Evolutionary conservation across 2,888 invertebrate genomes (phyloP).

Genomic region (Agelastica alni): DNA sequence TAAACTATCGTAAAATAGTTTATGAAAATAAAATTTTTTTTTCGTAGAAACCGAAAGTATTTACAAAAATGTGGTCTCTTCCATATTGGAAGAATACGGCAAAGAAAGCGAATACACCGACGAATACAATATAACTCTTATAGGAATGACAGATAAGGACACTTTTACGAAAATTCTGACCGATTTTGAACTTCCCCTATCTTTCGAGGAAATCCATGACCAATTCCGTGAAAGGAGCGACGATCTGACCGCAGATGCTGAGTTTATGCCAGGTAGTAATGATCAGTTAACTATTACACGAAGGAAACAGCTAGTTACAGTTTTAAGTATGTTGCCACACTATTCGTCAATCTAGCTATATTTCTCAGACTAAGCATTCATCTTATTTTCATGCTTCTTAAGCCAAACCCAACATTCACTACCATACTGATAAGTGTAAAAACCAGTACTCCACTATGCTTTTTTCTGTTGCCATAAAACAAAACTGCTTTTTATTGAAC

Average conservation of each 20-base stretch:
- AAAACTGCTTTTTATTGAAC: no score
- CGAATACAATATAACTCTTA: conserved; percentile 72
- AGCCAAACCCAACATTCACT: no score
- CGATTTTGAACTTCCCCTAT: conserved; percentile 65
- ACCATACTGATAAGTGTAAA: no score
- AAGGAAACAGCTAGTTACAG: no score
- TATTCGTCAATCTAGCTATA: no score
- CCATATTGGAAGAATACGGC: conserved; percentile 67
- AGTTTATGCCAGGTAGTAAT: conserved; percentile 72
- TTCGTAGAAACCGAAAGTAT: conserved; percentile 73
- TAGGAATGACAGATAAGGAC: conserved; percentile 70
- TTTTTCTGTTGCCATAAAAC: no score
- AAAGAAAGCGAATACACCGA: conserved; percentile 76
- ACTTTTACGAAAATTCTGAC: conserved; percentile 63
- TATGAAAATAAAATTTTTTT: background rate
- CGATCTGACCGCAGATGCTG: conserved; percentile 63
- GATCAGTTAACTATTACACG: conserved; percentile 67
- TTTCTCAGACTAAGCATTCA: no score
- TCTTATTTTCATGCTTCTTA: no score
- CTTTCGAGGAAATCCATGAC: conserved; percentile 66
- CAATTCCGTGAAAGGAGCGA: conserved; percentile 60
- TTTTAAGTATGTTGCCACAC: no score
- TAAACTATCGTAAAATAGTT: no score
- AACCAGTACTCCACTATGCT: no score
- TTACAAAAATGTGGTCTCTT: conserved; percentile 73